These are phyloP conservation scores for Agrypnus murinus DNA, from an alignment of 2,888 invertebrate genomes.

Conservation along the genomic window DNA sequence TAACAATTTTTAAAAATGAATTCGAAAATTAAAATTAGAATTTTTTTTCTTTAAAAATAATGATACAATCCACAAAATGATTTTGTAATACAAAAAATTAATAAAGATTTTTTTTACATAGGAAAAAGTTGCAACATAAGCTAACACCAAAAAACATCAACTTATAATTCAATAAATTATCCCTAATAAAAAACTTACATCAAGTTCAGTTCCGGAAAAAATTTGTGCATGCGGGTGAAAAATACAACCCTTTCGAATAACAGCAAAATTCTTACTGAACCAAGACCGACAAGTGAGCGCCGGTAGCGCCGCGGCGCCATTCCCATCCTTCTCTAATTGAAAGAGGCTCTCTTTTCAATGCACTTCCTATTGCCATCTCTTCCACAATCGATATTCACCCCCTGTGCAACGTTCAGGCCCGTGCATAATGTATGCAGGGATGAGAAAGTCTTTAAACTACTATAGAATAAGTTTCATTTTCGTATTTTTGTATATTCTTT, in stretches of 20 bases:
- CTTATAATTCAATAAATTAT: neutral
- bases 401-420: constrained; percentile 47
- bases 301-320: constrained; percentile 55
- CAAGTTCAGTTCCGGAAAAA: constrained; percentile 9
- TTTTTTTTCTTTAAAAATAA: no score
- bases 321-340: constrained; percentile 35
- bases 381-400: constrained; percentile 49
- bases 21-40: no score
- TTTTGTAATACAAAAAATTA: no score
- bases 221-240: neutral
- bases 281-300: constrained; percentile 51
- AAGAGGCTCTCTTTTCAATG: constrained; percentile 42
- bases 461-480: constrained; percentile 39
- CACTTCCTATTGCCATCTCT: constrained; percentile 48
- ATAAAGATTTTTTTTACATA: no score
- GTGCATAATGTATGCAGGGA: constrained; percentile 44
- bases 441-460: constrained; percentile 26
- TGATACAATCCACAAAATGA: no score
- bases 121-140: no score
- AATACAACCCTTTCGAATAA: constrained; percentile 26
- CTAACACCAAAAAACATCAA: no score
- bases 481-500: constrained; percentile 4
- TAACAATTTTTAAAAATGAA: no score
- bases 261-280: constrained; percentile 54
- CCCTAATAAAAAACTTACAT: constrained; percentile 3